Evolutionary conservation across 1,140 invertebrate genomes (phyloP), one percentile per base, ranked within the genome.

Genomic region (Sarcophaga bullata): DNA sequence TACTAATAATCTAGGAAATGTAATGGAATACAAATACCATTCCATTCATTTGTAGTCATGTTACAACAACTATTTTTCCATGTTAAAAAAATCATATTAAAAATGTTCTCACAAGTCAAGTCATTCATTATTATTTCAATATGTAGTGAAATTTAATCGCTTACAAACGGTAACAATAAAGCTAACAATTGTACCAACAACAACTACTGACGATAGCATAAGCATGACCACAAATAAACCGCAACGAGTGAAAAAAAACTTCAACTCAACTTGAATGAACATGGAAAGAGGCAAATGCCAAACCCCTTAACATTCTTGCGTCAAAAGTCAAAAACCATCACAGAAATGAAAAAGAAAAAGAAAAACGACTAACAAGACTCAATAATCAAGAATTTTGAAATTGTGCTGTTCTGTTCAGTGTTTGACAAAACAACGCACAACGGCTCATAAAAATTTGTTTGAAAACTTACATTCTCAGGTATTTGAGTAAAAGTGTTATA

Each of bases 131-230:
- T 37, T 2, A 15, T 19, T 19, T 68, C 19, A 68, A 68, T 17
- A 37, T 37, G 25, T 37, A 68, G 19, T 19, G 62, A 68, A 68
- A 62, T 62, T 62, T 62, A 62, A 62, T 62, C 58, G 62, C 62
- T 17, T 13, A 10, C 8, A 8, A 68, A 68, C 10, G 4, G 19
- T 68, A 19, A 68, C 62, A 68, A 19, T 25, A 17, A 15, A 58
- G n/a, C 17, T 19, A 19, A 19, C 17, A 25, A 7, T 68, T n/a
- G 19, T 7, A n/a, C 13, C 54, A 58, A 58, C 54, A 58, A 58
- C 54, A n/a, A 15, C 54, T 37, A 2, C 25, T 37, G 25, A 37
- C 1, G 15, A n/a, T 19, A 25, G 19, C n/a, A 68, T 68, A 19
- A 68, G 19, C 6, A 19, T 7, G 17, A 19, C 62, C 62, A 68